These are phyloP conservation scores for Meloe dianella DNA, from an alignment of 2,888 invertebrate species.

Conservation along the genomic window DNA sequence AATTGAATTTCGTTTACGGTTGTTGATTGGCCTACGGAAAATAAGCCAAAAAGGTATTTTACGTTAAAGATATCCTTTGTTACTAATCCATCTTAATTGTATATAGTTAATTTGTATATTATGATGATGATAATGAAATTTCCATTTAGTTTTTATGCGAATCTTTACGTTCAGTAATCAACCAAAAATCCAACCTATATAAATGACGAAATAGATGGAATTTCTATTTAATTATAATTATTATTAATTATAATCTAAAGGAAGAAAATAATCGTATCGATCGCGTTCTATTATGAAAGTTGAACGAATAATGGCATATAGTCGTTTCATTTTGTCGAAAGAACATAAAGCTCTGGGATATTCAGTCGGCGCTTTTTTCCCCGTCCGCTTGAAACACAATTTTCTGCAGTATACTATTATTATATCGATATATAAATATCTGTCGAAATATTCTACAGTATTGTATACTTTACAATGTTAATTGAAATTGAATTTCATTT, in stretches of 20 bases:
- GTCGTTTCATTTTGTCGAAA: background rate
- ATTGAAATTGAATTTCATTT: background rate
- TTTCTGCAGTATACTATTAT: background rate
- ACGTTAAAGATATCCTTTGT: background rate
- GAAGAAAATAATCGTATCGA: background rate
- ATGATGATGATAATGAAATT: background rate
- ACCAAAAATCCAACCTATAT: background rate
- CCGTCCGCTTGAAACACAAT: background rate
- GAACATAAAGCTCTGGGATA: background rate
- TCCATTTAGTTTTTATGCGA: background rate
- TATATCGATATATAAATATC: background rate
- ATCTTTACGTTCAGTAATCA: background rate
- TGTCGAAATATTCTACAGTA: background rate
- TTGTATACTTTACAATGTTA: background rate
- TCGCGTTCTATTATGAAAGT: background rate
- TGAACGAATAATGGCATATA: background rate
- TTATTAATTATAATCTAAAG: background rate
- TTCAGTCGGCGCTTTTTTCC: background rate
- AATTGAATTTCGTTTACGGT: background rate
- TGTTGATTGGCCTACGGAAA: background rate
- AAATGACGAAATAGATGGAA: background rate
- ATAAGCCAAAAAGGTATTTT: background rate
- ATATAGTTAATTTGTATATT: background rate
- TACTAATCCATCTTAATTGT: slow-evolving; percentile 1
- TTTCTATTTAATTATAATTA: slow-evolving; percentile 1